Conservation (phyloP, 2,888 invertebrate genomes). For the Hyppa rectilinea region DNA sequence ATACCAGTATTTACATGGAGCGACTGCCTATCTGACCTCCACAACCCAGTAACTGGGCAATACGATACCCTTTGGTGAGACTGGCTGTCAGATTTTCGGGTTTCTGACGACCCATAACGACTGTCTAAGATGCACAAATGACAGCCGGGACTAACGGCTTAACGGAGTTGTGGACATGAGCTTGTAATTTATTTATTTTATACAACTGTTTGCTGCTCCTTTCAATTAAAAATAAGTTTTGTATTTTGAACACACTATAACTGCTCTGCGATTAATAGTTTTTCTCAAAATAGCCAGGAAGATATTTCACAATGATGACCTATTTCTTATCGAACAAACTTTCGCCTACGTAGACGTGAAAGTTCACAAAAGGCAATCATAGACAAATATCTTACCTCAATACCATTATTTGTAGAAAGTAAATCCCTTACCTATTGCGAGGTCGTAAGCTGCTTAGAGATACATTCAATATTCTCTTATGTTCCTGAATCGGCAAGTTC, state of each 20-base stretch:
- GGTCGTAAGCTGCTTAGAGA: slow-evolving; percentile 49
- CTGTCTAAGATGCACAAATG: too few species aligned
- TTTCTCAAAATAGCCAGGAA: not conserved
- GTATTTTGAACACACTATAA: too few species aligned
- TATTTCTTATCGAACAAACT: not conserved
- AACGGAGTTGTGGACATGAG: too few species aligned
- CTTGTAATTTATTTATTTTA: too few species aligned
- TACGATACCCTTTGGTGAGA: too few species aligned
- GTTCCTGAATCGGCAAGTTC: slow-evolving; percentile 36
- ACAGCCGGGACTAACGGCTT: too few species aligned
- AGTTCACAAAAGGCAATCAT: slow-evolving; percentile 48
- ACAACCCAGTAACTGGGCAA: too few species aligned
- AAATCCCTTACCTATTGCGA: slow-evolving; percentile 36
- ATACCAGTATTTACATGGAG: too few species aligned
- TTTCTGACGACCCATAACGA: too few species aligned
- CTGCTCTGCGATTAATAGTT: not conserved
- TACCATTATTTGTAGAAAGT: slow-evolving; percentile 37
- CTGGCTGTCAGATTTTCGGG: too few species aligned
- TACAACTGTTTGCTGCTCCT: not conserved
- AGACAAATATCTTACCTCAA: slow-evolving; percentile 41
- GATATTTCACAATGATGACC: not conserved
- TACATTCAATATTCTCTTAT: slow-evolving; percentile 39
- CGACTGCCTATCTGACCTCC: too few species aligned
- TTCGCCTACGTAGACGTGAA: slow-evolving; percentile 13
- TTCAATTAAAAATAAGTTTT: not conserved